Evolutionary conservation across 1,140 invertebrate genomes (phyloP).

Genomic region (Agraylea sexmaculata): DNA sequence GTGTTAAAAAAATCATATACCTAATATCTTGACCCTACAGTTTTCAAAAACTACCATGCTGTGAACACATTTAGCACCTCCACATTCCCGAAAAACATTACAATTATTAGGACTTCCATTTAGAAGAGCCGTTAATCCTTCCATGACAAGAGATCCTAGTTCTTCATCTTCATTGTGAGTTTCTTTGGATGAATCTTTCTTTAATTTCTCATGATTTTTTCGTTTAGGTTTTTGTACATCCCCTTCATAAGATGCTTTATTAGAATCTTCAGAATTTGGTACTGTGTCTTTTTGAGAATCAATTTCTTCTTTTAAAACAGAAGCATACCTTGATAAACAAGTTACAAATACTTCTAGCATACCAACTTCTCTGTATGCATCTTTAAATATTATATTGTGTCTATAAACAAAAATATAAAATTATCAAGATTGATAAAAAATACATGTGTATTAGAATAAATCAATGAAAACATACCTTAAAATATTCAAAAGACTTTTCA

Average conservation of each 20-base stretch:
- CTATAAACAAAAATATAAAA: conserved; percentile 37
- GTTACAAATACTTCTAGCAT: conserved; percentile 93
- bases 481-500: conserved; percentile 80
- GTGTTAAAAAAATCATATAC: conserved; percentile 28
- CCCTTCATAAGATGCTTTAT: conserved; percentile 15
- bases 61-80: conserved; percentile 82
- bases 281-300: conserved; percentile 25
- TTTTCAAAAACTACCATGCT: conserved; percentile 77
- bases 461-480: conserved; percentile 47
- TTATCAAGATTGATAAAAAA: conserved; percentile 2
- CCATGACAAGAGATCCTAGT: conserved; percentile 75
- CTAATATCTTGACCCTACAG: conserved; percentile 68
- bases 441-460: conserved; percentile 2
- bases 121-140: conserved; percentile 72
- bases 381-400: conserved; percentile 88
- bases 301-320: conserved; percentile 57
- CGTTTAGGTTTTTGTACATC: conserved; percentile 28
- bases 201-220: too few relatives aligned
- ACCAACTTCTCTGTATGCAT: conserved; percentile 96
- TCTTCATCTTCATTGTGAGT: conserved; percentile 51
- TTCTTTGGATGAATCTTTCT: conserved; percentile 27
- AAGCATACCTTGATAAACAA: conserved; percentile 79
- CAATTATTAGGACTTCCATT: conserved; percentile 76
- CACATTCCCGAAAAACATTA: conserved; percentile 84
- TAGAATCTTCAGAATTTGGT: conserved; percentile 21